Percentiles rank a stretch among this genome's conserved stretches.
These are phyloP conservation scores for Noctua janthe DNA, from an alignment of 2,888 invertebrate genomes.

Conservation along the genomic window DNA sequence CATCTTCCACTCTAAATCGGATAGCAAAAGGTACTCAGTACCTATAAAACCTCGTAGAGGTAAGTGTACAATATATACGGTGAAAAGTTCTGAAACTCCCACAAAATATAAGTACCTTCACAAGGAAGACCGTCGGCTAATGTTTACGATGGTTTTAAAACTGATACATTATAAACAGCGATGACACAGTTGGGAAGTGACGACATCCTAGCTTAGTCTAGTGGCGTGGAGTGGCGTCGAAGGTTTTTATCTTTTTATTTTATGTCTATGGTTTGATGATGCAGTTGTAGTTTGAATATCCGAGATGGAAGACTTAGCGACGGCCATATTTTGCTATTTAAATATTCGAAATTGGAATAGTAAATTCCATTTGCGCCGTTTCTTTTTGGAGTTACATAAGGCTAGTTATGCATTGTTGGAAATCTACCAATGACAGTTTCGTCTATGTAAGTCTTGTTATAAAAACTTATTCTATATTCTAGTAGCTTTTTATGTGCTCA, in stretches of 20 bases:
- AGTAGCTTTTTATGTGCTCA: background rate
- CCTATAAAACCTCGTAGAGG: constrained; percentile 37
- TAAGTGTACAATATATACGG: constrained; percentile 41
- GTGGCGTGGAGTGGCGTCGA: constrained; percentile 62
- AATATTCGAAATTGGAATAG: background rate
- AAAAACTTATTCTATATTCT: background rate
- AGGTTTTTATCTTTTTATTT: constrained; percentile 52
- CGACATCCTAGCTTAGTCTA: constrained; percentile 56
- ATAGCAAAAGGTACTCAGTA: constrained; percentile 9
- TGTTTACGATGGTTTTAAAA: constrained; percentile 70
- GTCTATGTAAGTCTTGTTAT: background rate
- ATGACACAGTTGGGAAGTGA: constrained; percentile 67
- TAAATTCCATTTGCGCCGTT: background rate
- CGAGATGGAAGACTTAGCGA: background rate
- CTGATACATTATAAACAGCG: constrained; percentile 70
- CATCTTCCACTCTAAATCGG: constrained; percentile 7
- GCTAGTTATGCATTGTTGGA: background rate
- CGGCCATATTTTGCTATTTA: background rate
- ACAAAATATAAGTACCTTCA: constrained; percentile 60
- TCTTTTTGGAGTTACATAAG: background rate
- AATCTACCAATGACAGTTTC: background rate
- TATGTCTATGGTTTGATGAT: constrained; percentile 45
- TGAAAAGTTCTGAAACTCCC: constrained; percentile 57
- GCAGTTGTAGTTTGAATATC: constrained; percentile 29
- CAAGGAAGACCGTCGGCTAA: constrained; percentile 60